Conservation (phyloP, 2,113 vertebrate genomes). For the Choloepus hoffmanni region DNA sequence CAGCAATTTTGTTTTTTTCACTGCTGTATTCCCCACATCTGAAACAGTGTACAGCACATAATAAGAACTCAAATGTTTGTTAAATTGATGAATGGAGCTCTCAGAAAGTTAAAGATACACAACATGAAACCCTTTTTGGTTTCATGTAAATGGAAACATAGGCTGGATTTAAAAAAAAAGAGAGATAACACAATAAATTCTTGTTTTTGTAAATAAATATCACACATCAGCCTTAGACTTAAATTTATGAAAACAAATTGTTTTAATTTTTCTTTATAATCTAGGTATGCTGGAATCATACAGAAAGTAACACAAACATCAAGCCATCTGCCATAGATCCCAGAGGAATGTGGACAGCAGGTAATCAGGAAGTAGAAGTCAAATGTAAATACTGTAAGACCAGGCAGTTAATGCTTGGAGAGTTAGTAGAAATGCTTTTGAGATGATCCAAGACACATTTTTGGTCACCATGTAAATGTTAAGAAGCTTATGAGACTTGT, state of each 20-base stretch:
- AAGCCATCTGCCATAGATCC: not conserved
- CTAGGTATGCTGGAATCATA: not conserved
- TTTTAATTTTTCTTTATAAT: not conserved
- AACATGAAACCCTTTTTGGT: not conserved
- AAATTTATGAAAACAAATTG: not conserved
- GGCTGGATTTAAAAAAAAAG: not conserved
- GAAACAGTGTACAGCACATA: not conserved
- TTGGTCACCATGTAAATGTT: not conserved
- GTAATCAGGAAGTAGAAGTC: not conserved
- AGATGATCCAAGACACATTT: not conserved
- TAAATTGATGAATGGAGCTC: not conserved
- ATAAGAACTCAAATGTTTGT: constrained; percentile 40
- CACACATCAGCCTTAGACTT: not conserved
- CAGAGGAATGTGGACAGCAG: not conserved
- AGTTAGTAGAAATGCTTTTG: not conserved
- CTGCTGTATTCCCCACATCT: not conserved
- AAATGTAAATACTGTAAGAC: not conserved
- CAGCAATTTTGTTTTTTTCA: not conserved
- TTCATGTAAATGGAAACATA: not conserved
- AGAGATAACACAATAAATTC: not conserved
- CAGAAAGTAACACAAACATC: not conserved
- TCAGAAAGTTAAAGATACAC: not conserved
- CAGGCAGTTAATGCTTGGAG: not conserved
- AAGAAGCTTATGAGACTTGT: not conserved
- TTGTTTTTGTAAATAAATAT: not conserved